These are phyloP conservation scores for Hycleus phaleratus DNA, from an alignment of 1,140 invertebrate genomes.

Conservation along the genomic window DNA sequence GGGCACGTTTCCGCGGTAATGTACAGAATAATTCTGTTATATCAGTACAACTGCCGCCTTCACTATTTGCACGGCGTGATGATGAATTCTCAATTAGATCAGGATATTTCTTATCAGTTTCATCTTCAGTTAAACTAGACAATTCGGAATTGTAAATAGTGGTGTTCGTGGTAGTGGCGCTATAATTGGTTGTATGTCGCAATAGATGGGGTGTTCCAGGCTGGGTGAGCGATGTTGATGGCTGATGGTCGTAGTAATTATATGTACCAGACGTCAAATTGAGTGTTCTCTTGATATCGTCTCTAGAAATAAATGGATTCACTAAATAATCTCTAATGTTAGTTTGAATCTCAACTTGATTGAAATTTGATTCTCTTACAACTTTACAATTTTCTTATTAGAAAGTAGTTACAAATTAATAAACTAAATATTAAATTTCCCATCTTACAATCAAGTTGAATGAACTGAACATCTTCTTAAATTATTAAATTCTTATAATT, in stretches of 20 bases:
- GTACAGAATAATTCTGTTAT: constrained; percentile 50
- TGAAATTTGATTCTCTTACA: no score
- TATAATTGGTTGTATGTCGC: constrained; percentile 27
- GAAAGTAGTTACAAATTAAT: no score
- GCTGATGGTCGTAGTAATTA: constrained; percentile 22
- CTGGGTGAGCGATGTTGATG: constrained; percentile 16
- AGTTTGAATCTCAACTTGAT: no score
- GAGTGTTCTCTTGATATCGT: constrained; percentile 35
- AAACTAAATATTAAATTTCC: no score
- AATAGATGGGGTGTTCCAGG: constrained; percentile 31
- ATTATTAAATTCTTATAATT: no score
- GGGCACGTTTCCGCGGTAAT: constrained; percentile 46
- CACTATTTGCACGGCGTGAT: constrained; percentile 25
- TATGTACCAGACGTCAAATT: constrained; percentile 41
- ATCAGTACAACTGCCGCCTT: constrained; percentile 37
- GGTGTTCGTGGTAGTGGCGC: constrained; percentile 22
- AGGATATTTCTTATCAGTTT: constrained; percentile 54
- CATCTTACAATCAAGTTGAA: no score
- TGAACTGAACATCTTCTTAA: no score
- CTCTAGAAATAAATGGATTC: constrained; percentile 38
- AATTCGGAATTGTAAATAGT: constrained; percentile 35
- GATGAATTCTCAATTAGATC: constrained; percentile 57
- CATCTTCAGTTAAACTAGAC: constrained; percentile 48
- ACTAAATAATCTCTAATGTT: neutral
- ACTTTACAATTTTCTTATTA: no score